Conservation (phyloP, 30 jellyfish, hydroid and myxozoan species). For the Turritopsis dohrnii region DNA sequence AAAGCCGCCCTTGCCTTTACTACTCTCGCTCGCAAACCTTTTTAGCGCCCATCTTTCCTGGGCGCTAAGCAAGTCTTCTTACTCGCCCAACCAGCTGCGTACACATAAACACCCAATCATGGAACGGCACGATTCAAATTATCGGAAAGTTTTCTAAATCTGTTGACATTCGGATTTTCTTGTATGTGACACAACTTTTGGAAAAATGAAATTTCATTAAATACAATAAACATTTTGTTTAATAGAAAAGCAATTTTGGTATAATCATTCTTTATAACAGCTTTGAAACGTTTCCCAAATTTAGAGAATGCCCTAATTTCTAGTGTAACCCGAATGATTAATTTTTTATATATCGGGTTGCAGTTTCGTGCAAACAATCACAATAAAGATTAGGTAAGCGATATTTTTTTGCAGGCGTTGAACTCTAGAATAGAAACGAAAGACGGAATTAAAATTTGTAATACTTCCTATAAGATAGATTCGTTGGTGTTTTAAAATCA, state of each 20-base stretch:
- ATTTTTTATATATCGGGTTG: background rate
- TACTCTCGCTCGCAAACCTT: too few relatives aligned
- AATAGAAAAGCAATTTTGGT: background rate
- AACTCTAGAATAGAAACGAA: background rate
- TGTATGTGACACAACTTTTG: background rate
- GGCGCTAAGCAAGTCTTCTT: background rate
- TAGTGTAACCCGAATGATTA: background rate
- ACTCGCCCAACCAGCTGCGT: background rate
- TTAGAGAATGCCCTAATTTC: background rate
- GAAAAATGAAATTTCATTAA: background rate
- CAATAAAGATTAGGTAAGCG: background rate
- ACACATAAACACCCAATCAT: background rate
- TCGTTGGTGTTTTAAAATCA: background rate
- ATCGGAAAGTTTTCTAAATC: background rate
- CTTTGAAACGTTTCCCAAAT: background rate
- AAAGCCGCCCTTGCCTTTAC: too few relatives aligned
- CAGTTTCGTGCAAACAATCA: background rate
- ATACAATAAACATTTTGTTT: background rate
- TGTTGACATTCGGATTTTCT: background rate
- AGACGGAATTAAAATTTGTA: background rate
- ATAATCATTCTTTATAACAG: too few relatives aligned
- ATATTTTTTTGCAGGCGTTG: background rate
- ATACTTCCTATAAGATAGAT: background rate
- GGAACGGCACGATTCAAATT: background rate
- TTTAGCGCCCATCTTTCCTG: too few relatives aligned